Evolutionary conservation across 2,888 invertebrate genomes (phyloP).

Genomic region (Ophion obscuratus): DNA sequence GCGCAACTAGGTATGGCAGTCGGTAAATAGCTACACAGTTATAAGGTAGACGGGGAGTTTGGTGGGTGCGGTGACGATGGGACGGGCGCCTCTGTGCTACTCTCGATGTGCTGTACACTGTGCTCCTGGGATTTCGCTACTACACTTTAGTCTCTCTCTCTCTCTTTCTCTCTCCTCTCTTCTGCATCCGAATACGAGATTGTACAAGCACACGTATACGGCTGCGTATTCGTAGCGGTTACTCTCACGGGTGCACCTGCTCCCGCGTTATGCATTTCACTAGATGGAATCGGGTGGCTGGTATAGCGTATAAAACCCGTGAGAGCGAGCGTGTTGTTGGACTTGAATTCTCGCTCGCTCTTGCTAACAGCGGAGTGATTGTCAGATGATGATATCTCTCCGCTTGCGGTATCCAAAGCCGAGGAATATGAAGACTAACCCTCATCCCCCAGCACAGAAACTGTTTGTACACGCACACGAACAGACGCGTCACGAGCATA

Average conservation of each 20-base stretch:
- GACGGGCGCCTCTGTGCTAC: slow-evolving; percentile 6
- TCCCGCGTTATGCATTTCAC: slow-evolving; percentile 36
- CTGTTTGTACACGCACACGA: slow-evolving; percentile 60
- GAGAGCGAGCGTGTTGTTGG: slow-evolving; percentile 68
- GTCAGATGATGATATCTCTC: slow-evolving; percentile 70
- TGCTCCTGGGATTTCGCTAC: slow-evolving; percentile 29
- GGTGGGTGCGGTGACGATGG: slow-evolving; percentile 16
- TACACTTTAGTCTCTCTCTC: not conserved
- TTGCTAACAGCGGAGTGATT: slow-evolving; percentile 56
- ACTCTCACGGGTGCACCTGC: slow-evolving; percentile 3
- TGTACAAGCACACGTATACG: not conserved
- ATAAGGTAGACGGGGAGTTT: slow-evolving; percentile 25
- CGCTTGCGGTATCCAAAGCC: slow-evolving; percentile 67
- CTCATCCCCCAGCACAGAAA: slow-evolving; percentile 59
- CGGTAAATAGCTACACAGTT: slow-evolving; percentile 41
- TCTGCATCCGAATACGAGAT: not conserved
- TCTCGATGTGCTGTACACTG: slow-evolving; percentile 18
- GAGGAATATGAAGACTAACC: slow-evolving; percentile 67
- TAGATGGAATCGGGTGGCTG: slow-evolving; percentile 41
- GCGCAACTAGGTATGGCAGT: slow-evolving; percentile 13
- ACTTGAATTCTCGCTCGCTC: slow-evolving; percentile 51
- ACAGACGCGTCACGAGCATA: not conserved
- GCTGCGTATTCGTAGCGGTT: not conserved
- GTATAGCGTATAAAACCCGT: slow-evolving; percentile 71
- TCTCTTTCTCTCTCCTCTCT: not conserved